Base-by-base conservation (phyloP, 2,888 invertebrate species). In the Sesia bembeciformis region DNA sequence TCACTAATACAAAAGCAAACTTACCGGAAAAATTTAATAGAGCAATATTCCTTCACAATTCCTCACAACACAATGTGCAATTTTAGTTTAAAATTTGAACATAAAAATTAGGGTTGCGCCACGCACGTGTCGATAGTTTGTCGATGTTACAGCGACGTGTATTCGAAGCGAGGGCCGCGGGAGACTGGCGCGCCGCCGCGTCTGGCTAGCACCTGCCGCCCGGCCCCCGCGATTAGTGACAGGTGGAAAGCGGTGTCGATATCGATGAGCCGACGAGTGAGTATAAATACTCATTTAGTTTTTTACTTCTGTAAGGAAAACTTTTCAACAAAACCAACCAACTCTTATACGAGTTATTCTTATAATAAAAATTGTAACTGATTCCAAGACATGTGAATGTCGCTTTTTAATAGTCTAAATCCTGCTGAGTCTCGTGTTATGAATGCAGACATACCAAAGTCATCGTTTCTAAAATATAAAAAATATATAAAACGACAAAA, bases 121-220 rank as follows among this genome's bases (percentile, higher is more conserved):
- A 79, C 81, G 81, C 86, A 86, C 85, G 88, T 87, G 88, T 82
- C 76, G 77, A 67, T 70, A 66, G 64, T 66, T 59, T 65, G 66
- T 67, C 62, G 68, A 62, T 63, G 70, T 56, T 62, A 62, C 63
- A 74, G 76, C 79, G 81, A 80, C 84, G 85, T 83, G 81, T 72
- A 71, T 67, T 78, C 78, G 69, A 64, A 67, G 70, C 76, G 76
- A 70, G 62, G 74, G 74, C 73, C 85, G 85, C 84, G 85, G 70
- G 74, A 80, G 83, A 87, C 88, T 88, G 85, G 80, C 86, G 87
- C 88, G 86, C 85, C 88, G 82, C 75, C 69, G 78, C 79, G 88
- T 88, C 88, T 87, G 76, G 76, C 58, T 67, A 74, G 67, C 68
- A 75, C 84, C 83, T 52, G 52, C 84, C 87, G 79, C 81, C 79